These are phyloP conservation scores for Macheiramphus alcinus DNA, from an alignment of 2,113 vertebrate genomes.

Conservation along the genomic window DNA sequence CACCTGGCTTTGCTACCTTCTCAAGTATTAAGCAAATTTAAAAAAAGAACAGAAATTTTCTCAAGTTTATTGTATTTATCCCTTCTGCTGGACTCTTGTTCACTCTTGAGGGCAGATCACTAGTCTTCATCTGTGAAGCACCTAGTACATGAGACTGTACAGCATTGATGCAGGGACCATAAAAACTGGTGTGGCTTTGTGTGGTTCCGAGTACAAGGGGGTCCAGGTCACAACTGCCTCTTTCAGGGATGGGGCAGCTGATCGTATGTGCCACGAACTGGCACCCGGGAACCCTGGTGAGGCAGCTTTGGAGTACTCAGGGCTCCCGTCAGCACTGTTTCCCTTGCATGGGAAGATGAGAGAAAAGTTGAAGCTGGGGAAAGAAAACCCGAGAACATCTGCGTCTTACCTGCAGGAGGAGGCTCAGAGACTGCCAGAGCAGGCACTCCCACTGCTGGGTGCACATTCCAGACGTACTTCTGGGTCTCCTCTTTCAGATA, in stretches of 20 bases:
- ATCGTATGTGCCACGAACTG: accelerated
- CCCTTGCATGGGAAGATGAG: neutral
- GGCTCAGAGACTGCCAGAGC: neutral
- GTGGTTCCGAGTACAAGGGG: neutral
- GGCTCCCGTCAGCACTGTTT: neutral
- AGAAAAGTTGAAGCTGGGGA: neutral
- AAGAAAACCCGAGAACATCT: neutral
- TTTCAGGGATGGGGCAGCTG: neutral
- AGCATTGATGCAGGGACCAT: neutral
- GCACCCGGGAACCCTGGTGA: neutral
- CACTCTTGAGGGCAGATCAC: neutral
- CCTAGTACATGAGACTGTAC: neutral
- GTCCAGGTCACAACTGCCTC: neutral
- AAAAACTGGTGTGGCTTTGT: neutral
- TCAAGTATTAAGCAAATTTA: neutral
- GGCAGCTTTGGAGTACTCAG: neutral
- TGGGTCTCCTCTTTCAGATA: neutral
- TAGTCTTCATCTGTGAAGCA: neutral
- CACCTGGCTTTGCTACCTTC: neutral
- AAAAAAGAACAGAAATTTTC: neutral
- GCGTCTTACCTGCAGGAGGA: neutral
- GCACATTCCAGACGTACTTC: neutral
- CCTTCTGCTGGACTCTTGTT: neutral
- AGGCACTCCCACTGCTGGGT: neutral
- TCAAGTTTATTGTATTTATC: neutral